Base-by-base conservation (phyloP, 1,140 invertebrate genomes). In the Tetramorium alpestre region DNA sequence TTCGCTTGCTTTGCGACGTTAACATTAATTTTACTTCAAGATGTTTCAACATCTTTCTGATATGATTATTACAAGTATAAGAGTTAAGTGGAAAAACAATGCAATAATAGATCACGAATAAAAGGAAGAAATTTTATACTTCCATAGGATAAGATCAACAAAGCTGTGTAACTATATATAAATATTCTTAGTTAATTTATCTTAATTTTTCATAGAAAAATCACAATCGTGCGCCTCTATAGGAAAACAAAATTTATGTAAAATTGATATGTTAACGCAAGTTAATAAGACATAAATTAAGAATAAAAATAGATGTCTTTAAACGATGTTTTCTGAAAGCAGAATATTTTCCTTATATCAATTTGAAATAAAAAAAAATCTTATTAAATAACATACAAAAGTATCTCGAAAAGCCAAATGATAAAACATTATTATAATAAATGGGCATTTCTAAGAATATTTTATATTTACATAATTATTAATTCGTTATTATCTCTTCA, bases 351-450 rank as follows among this genome's bases (percentile, higher is more conserved):
- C 38, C 25, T 47, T 88, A 80, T 18, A 82, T 56, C 47, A 67
- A 75, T 51, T 60, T 67, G 16, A 47, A 51, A 49, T 80, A 60
- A 88, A 58, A 22, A 22, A 22, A 88, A 86, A 76, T 51, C 51
- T 54, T 88, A 87, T 90, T 47, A 85, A 90, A 84, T 54, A 77
- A 88, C 62, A 69, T 60, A 65, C 70, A 90, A 87, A 89, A 76
- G 44, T 88, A 86, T 58, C 16, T 81, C 58, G 33, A 65, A 90
- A 80, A 73, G 51, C 86, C 75, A 80, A 88, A 90, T 70, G 41
- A 78, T 41, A 88, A 90, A 85, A 88, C n/a, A 72, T 60, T 87
- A 78, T 78, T 73, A 85, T 65, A 88, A 88, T 10, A 64, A 86
- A 90, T 81, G 64, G 82, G 51, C 70, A 85, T 41, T 38, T 56